Base-by-base conservation (phyloP, 1,140 invertebrate genomes). In the Pogonomyrmex barbatus region DNA sequence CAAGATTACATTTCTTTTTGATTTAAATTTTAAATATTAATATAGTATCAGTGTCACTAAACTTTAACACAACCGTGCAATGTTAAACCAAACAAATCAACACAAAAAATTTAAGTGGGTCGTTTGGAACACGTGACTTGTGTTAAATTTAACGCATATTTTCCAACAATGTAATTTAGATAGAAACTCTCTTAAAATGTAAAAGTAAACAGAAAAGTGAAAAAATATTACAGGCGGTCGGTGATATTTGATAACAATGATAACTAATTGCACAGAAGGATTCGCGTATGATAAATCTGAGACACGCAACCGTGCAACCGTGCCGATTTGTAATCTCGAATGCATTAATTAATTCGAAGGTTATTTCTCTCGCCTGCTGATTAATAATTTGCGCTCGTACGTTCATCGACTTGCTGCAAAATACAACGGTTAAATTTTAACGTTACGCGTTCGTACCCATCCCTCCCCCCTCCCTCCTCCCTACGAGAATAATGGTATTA, bases 271-370 rank as follows among this genome's bases (percentile, higher is more conserved):
- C 17, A 45, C 52, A 30, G 10, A 10, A 2, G n/a, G 12, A 42
- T 75, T 2, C 12, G 4, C 9, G 6, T 30, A 4, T 12, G 62
- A 42, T 36, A 60, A 60, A 36, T 9, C 33, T 52, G 36, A 45
- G 54, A 42, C 54, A 58, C 5, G 24, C 24, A 24, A 17, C n/a
- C 36, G 5, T n/a, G 6, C 24, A 6, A 3, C 65, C 36, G 5
- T n/a, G 6, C 24, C 1, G 6, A 42, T 60, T 47, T 50, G 42
- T 47, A 85, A 75, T 84, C 36, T 50, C 17, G 52, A 85, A 81
- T 76, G 33, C 12, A 58, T 85, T 67, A 68, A 87, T 73, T 85
- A 89, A 85, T 84, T n/a, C 33, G 24, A 39, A 47, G n/a, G 67
- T 24, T 56, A 71, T 73, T 62, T 86, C 60, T 82, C 70, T 45